Evolutionary conservation across 2,113 vertebrate genomes (phyloP).

Genomic region (Arizona elegans): DNA sequence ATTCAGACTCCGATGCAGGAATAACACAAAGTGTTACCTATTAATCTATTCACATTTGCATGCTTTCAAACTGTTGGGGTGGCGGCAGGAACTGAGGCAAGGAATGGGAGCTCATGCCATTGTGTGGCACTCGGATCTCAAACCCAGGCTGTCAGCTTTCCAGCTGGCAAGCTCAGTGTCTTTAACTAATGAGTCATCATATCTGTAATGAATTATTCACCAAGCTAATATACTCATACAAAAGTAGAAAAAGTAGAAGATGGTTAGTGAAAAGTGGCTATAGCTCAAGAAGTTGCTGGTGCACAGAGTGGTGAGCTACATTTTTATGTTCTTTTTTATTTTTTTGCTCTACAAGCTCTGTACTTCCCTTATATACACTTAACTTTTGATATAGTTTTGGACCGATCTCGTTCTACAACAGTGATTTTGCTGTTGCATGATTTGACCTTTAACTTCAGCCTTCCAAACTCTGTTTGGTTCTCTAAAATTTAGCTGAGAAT

Average conservation of each 20-base stretch:
- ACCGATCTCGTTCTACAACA: neutral
- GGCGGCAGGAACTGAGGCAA: no score
- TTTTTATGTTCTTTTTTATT: neutral
- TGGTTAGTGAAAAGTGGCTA: neutral
- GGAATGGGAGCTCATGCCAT: no score
- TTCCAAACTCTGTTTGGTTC: neutral
- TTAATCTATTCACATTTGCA: no score
- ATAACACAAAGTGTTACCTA: no score
- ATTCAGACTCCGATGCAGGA: no score
- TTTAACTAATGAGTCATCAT: no score
- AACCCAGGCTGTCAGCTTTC: no score
- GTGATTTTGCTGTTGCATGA: neutral
- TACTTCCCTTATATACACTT: neutral
- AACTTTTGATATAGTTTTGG: neutral
- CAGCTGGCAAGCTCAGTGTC: no score
- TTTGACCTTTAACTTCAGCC: neutral
- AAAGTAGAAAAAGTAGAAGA: neutral
- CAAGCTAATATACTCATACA: neutral
- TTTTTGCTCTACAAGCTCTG: neutral
- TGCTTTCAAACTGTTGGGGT: no score
- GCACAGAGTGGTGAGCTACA: neutral
- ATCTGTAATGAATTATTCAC: no score
- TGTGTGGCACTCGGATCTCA: no score
- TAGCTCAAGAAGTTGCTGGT: neutral
- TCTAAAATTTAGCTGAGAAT: conserved; percentile 21